Conservation (phyloP, 2,113 vertebrate species). For the Scartelaos histophorus region DNA sequence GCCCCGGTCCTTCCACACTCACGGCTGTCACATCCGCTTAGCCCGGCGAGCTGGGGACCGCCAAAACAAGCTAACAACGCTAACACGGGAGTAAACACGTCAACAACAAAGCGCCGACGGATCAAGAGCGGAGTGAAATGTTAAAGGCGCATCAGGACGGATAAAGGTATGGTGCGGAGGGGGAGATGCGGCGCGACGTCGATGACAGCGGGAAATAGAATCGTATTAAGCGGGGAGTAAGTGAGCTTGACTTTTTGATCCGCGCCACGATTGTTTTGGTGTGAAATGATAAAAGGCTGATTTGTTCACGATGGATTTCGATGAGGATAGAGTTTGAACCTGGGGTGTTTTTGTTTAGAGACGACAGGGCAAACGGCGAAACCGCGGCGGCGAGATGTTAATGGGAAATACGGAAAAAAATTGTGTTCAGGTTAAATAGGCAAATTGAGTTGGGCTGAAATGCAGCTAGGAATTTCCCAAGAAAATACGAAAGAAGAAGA, state of each 20-base stretch:
- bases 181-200: not conserved
- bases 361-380: no score
- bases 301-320: not conserved
- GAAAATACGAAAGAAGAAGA: no score
- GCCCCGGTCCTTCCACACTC: constrained; percentile 21
- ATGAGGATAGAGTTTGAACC: no score
- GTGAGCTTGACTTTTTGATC: not conserved
- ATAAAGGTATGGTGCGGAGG: not conserved
- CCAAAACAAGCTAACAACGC: not conserved
- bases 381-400: no score
- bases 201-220: not conserved
- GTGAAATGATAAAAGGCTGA: not conserved
- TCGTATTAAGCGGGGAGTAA: not conserved
- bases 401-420: not conserved
- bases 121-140: not conserved
- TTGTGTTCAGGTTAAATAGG: no score
- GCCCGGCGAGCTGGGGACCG: not conserved
- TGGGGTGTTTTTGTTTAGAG: no score
- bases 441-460: no score
- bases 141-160: not conserved
- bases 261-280: not conserved
- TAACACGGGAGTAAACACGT: constrained; percentile 11
- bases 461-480: no score
- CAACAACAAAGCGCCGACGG: not conserved
- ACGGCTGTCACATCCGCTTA: constrained; percentile 35